These are phyloP conservation scores for Chlorops oryzae DNA, from an alignment of 1,140 invertebrate species.

Conservation along the genomic window DNA sequence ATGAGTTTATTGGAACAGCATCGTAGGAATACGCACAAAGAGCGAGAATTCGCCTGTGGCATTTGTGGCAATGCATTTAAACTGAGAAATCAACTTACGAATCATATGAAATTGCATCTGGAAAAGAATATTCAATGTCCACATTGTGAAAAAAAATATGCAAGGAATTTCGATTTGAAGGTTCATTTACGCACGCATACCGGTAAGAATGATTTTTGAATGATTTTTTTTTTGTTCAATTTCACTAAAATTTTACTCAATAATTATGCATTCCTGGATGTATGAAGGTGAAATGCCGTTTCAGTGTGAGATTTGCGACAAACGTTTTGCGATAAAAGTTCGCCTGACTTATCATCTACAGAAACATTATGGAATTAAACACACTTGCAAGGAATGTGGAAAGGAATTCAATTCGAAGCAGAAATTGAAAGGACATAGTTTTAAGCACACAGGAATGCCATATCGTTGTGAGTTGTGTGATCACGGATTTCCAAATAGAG, in stretches of 20 bases:
- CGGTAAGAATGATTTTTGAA: too few species aligned
- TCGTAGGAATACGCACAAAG: constrained; percentile 15
- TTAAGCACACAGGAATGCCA: constrained; percentile 16
- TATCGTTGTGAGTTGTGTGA: constrained; percentile 17
- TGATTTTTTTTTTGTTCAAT: too few species aligned
- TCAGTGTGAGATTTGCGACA: constrained; percentile 16
- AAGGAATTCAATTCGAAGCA: constrained; percentile 15
- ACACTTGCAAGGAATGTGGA: constrained; percentile 14
- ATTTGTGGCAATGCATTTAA: constrained; percentile 17
- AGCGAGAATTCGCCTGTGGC: constrained; percentile 9
- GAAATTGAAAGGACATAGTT: constrained; percentile 15
- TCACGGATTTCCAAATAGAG: constrained; percentile 14
- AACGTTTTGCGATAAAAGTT: constrained; percentile 18
- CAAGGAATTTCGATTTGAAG: constrained; percentile 12
- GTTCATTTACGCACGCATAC: constrained; percentile 16
- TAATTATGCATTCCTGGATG: too few species aligned
- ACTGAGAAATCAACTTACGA: constrained; percentile 13
- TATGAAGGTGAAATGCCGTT: constrained; percentile 14
- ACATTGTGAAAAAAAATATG: constrained; percentile 18
- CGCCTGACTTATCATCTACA: constrained; percentile 16
- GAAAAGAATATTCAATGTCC: constrained; percentile 19
- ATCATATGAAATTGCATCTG: constrained; percentile 17
- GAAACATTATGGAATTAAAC: constrained; percentile 16
- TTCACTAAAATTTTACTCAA: too few species aligned
- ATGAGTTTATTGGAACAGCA: constrained; percentile 9